phyloP scores from a whole-genome alignment of 2,888 invertebrate genomes.

The Brenthis hecate region DNA sequence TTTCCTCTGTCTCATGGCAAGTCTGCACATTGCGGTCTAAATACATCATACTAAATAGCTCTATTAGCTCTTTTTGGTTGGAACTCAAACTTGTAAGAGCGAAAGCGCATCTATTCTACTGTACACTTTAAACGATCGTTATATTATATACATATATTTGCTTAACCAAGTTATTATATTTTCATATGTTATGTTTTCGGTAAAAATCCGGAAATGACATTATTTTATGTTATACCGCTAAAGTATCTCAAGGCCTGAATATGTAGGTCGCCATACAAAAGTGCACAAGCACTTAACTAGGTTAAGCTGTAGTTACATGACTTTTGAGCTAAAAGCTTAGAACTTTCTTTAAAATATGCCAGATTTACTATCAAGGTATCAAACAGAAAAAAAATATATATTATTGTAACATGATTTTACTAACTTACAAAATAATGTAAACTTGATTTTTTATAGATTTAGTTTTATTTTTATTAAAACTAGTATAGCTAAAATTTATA shows the following conservation, averaged over 20 bases:
- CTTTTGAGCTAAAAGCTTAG: slow-evolving; percentile 20
- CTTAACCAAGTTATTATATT: slow-evolving; percentile 10
- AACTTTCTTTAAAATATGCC: slow-evolving; percentile 16
- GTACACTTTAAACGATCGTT: not conserved
- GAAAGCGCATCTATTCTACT: too few species aligned
- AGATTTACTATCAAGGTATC: slow-evolving; percentile 10
- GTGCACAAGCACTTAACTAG: slow-evolving; percentile 16
- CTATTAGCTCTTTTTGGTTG: too few species aligned
- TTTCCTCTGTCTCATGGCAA: too few species aligned
- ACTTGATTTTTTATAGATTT: too few species aligned
- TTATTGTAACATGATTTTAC: too few species aligned
- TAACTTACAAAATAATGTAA: too few species aligned
- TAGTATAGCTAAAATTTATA: too few species aligned
- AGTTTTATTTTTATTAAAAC: too few species aligned
- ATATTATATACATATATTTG: not conserved
- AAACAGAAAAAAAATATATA: not conserved
- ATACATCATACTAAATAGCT: too few species aligned
- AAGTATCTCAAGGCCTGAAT: slow-evolving; percentile 16
- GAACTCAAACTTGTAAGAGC: too few species aligned
- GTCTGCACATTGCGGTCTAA: too few species aligned
- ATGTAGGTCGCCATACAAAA: slow-evolving; percentile 21
- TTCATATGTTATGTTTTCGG: slow-evolving; percentile 8
- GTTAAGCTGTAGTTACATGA: slow-evolving; percentile 23
- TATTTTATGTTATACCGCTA: slow-evolving; percentile 20
- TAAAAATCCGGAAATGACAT: slow-evolving; percentile 8